Percentiles rank a stretch among this genome's conserved stretches.
phyloP scores from a whole-genome alignment of 2,888 invertebrate species.

The Ophion ventricosus region DNA sequence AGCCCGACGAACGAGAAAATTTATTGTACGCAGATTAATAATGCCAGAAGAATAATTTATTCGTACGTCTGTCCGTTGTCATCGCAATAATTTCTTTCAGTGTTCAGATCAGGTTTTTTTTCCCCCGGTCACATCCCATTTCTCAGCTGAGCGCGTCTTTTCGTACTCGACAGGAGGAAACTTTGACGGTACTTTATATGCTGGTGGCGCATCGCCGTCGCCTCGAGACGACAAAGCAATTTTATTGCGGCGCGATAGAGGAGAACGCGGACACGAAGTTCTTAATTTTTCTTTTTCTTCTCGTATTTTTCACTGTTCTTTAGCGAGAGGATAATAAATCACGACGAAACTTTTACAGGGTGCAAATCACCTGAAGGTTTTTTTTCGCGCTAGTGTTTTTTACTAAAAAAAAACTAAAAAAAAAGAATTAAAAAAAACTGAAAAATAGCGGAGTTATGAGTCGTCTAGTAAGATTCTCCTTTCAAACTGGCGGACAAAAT shows the following conservation, averaged over 20 bases:
- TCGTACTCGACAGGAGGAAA: slow-evolving; percentile 6
- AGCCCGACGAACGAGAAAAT: no score
- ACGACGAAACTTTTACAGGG: neutral
- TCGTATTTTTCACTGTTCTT: neutral
- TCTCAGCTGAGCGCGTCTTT: slow-evolving; percentile 1
- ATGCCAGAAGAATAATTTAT: no score
- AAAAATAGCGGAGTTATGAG: no score
- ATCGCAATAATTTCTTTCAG: neutral
- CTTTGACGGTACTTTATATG: neutral
- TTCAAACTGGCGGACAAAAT: no score
- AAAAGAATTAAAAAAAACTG: no score
- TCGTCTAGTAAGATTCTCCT: no score
- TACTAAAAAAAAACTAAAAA: no score
- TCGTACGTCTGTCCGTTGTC: no score
- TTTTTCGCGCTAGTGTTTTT: neutral
- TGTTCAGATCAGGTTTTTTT: slow-evolving; percentile 1
- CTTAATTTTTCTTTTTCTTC: neutral
- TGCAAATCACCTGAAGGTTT: neutral
- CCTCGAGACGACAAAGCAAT: neutral
- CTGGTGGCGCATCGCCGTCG: neutral
- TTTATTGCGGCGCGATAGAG: slow-evolving; percentile 1
- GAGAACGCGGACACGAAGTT: neutral
- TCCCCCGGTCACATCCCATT: neutral
- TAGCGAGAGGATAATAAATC: neutral
- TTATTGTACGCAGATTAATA: no score